Percentiles rank a stretch among this genome's conserved stretches.
Conservation (phyloP, 2,888 invertebrate genomes). For the Macropis europaea region DNA sequence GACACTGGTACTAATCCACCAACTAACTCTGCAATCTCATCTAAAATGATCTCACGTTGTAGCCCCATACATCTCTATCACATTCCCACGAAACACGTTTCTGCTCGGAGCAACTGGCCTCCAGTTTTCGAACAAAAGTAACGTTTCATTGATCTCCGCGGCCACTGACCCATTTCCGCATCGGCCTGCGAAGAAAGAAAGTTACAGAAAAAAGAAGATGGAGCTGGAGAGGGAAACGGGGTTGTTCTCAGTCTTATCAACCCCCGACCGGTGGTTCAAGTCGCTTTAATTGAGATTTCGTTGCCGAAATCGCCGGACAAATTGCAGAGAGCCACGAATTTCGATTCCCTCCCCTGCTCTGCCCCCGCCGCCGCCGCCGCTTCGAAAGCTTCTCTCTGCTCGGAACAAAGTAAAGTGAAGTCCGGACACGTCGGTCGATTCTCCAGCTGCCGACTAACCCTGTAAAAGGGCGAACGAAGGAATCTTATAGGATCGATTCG, state of each 20-base stretch:
- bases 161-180: neutral
- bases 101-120: too few relatives aligned
- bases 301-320: conserved; percentile 41
- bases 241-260: conserved; percentile 6
- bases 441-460: conserved; percentile 46
- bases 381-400: neutral
- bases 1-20: too few relatives aligned
- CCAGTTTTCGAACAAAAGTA: too few relatives aligned
- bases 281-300: conserved; percentile 50
- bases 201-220: neutral
- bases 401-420: conserved; percentile 27
- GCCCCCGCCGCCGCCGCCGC: too few relatives aligned
- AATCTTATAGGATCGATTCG: conserved; percentile 61
- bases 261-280: conserved; percentile 14
- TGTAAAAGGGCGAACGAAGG: conserved; percentile 47
- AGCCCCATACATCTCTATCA: too few relatives aligned
- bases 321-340: conserved; percentile 43
- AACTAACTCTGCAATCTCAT: too few relatives aligned
- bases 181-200: too few relatives aligned
- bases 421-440: conserved; percentile 57
- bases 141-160: neutral
- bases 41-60: too few relatives aligned
- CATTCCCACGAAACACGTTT: too few relatives aligned
- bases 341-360: conserved; percentile 6
- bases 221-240: neutral